Evolutionary conservation across 2,888 invertebrate genomes (phyloP).

Genomic region (Galerucella nymphaeae): DNA sequence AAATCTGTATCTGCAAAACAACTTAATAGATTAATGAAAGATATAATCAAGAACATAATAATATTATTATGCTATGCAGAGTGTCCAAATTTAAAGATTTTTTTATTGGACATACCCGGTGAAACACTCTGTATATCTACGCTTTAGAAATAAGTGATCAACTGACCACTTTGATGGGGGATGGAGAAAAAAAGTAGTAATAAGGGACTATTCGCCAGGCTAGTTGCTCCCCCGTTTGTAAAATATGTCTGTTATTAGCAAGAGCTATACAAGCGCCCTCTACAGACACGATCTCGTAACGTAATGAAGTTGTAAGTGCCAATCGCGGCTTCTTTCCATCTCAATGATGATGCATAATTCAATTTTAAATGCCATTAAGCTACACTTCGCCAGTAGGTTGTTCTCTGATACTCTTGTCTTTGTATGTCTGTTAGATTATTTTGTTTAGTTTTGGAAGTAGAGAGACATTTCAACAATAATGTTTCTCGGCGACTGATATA

Average conservation of each 20-base stretch:
- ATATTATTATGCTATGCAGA: no score
- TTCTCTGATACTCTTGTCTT: constrained; percentile 23
- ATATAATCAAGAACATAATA: no score
- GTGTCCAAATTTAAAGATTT: no score
- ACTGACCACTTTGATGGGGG: not conserved
- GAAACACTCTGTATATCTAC: not conserved
- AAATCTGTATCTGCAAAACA: no score
- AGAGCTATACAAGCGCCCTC: constrained; percentile 38
- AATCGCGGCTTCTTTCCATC: constrained; percentile 56
- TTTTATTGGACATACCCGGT: no score
- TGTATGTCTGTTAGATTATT: not conserved
- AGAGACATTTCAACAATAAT: no score
- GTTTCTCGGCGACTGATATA: not conserved
- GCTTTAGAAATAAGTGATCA: not conserved
- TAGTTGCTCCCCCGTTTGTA: not conserved
- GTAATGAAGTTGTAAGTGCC: constrained; percentile 53
- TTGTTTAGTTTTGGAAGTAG: not conserved
- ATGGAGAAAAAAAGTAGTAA: not conserved
- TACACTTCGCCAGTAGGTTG: constrained; percentile 28
- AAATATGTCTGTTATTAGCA: constrained; percentile 44
- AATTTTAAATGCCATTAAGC: constrained; percentile 58
- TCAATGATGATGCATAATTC: constrained; percentile 56
- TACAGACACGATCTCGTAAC: constrained; percentile 41
- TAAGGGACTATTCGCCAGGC: constrained; percentile 6
- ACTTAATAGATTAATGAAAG: no score